These are phyloP conservation scores for Lepidurus packardi DNA, from an alignment of 1,140 invertebrate genomes.

Conservation along the genomic window DNA sequence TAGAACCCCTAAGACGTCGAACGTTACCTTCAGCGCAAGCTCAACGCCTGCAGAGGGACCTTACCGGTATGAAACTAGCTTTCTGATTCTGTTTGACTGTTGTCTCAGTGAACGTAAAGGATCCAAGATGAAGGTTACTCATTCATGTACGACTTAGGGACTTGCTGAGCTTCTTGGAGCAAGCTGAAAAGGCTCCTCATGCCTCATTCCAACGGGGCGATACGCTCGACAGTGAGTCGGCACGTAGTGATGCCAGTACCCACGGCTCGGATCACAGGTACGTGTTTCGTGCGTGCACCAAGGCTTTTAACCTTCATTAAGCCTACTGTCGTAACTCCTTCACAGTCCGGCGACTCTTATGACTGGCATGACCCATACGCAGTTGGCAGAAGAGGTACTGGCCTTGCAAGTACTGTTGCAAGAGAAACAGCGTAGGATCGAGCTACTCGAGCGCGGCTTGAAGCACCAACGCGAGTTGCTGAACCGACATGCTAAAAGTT, in stretches of 20 bases:
- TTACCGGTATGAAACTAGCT: neutral
- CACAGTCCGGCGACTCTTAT: neutral
- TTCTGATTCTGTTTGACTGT: too few species aligned
- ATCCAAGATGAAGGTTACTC: neutral
- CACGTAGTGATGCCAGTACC: neutral
- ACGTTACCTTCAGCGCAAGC: neutral
- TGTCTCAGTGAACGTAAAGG: too few species aligned
- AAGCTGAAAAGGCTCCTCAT: neutral
- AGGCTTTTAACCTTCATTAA: neutral
- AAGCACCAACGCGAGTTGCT: constrained; percentile 32
- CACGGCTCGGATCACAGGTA: neutral
- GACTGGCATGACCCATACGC: neutral
- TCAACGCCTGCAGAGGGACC: neutral
- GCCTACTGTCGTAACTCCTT: neutral
- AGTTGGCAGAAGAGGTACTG: neutral
- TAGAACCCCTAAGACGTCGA: neutral
- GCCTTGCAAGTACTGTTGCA: neutral
- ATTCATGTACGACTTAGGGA: neutral
- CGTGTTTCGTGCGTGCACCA: neutral
- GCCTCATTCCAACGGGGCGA: neutral
- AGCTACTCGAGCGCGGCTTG: constrained; percentile 26
- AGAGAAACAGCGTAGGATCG: neutral
- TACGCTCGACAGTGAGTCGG: neutral
- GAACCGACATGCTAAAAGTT: constrained; percentile 33
- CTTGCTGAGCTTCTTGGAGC: neutral